phyloP scores from a whole-genome alignment of 2,888 invertebrate genomes.

The Mesopsocus fuscifrons region DNA sequence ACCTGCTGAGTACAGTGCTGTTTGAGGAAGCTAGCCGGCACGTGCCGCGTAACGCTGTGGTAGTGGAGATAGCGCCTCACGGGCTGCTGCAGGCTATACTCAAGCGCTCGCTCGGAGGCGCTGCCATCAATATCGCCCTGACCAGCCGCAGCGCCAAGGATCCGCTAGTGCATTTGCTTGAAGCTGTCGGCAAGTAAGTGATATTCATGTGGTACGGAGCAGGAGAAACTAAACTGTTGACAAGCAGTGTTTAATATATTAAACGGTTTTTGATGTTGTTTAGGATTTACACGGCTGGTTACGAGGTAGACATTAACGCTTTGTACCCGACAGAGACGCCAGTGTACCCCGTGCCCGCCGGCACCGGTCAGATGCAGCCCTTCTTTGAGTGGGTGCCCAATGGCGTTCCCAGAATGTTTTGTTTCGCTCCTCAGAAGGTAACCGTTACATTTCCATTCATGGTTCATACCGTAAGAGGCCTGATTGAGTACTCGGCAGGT shows the following conservation, averaged over 20 bases:
- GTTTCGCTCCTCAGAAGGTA: too few relatives aligned
- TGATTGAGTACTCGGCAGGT: too few relatives aligned
- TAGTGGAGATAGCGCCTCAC: constrained; percentile 41
- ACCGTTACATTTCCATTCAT: too few relatives aligned
- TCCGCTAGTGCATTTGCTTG: constrained; percentile 34
- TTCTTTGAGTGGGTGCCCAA: too few relatives aligned
- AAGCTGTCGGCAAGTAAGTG: constrained; percentile 42
- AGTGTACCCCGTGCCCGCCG: too few relatives aligned
- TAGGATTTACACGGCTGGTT: constrained; percentile 32
- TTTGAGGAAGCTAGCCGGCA: constrained; percentile 36
- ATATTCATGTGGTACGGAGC: background rate
- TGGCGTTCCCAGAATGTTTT: too few relatives aligned
- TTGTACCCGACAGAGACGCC: constrained; percentile 30
- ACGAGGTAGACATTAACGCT: constrained; percentile 28
- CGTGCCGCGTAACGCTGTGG: constrained; percentile 35
- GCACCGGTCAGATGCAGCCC: too few relatives aligned
- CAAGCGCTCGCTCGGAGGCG: constrained; percentile 30
- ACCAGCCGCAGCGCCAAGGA: constrained; percentile 30
- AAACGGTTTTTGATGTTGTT: too few relatives aligned
- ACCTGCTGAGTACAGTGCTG: constrained; percentile 29
- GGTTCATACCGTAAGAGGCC: too few relatives aligned
- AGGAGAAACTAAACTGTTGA: too few relatives aligned
- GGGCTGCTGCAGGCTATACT: constrained; percentile 38
- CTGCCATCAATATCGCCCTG: constrained; percentile 31
- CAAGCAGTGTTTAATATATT: too few relatives aligned